A percentile compares a stretch with the other conserved stretches of the same genome.
Conservation (phyloP, 2,797 vertebrate species). For the Ptychadena robeensis region DNA sequence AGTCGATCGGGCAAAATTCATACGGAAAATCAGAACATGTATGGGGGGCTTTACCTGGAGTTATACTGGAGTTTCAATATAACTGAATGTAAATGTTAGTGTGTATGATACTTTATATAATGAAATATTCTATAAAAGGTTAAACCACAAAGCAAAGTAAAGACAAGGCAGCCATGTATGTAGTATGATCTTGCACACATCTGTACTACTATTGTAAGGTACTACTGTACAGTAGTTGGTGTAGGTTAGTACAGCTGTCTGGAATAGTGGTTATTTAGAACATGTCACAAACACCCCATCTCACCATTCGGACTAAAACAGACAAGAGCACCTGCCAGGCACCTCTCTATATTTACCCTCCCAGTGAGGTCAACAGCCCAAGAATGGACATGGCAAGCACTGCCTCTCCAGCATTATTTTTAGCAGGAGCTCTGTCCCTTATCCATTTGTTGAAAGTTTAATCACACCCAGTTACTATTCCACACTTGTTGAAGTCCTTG, state of each 20-base stretch:
- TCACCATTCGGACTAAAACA: constrained; percentile 21
- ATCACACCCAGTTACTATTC: constrained; percentile 38
- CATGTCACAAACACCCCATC: not conserved
- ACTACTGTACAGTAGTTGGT: not conserved
- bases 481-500: not conserved
- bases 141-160: no score
- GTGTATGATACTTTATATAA: no score
- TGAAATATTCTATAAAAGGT: no score
- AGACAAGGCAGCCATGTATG: not conserved
- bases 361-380: constrained; percentile 72
- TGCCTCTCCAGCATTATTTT: constrained; percentile 42
- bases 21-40: no score
- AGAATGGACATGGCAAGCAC: constrained; percentile 81
- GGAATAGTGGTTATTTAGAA: not conserved
- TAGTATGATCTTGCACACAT: not conserved
- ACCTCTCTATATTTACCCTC: constrained; percentile 84
- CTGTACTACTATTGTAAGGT: no score
- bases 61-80: no score
- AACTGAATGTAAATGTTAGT: no score
- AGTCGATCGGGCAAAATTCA: no score
- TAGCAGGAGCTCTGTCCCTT: constrained; percentile 38
- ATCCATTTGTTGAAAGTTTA: constrained; percentile 46
- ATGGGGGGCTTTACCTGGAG: no score
- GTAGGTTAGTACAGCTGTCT: constrained; percentile 1
- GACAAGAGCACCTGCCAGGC: constrained; percentile 71